Conservation (phyloP, 1,140 invertebrate genomes). For the Aphis craccivora region DNA sequence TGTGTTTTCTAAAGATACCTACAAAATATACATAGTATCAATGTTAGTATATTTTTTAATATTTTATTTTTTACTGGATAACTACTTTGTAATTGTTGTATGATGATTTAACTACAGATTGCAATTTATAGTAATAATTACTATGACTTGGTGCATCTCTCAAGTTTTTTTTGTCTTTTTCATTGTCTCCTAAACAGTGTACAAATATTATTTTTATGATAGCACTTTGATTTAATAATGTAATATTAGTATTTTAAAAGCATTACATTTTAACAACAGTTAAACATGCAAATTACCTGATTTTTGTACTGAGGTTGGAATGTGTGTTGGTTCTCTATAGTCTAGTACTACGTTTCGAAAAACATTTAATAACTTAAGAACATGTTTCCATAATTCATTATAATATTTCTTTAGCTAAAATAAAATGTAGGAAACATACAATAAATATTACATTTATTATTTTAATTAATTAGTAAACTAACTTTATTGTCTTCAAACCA, state of each 20-base stretch:
- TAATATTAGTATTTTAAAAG: neutral
- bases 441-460: neutral
- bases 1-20: slow-evolving; percentile 68
- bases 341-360: slow-evolving; percentile 48
- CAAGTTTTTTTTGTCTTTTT: slow-evolving; percentile 38
- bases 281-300: neutral
- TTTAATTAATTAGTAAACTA: slow-evolving; percentile 5
- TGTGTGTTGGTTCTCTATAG: slow-evolving; percentile 52
- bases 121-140: slow-evolving; percentile 52
- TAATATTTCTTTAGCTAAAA: slow-evolving; percentile 50
- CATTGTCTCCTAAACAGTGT: slow-evolving; percentile 29
- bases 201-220: neutral
- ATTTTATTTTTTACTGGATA: slow-evolving; percentile 32
- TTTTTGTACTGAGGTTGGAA: slow-evolving; percentile 13
- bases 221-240: neutral
- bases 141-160: neutral
- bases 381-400: slow-evolving; percentile 59
- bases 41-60: neutral
- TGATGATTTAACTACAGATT: slow-evolving; percentile 40
- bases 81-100: slow-evolving; percentile 52
- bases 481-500: slow-evolving; percentile 55
- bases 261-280: neutral
- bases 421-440: neutral
- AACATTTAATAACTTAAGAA: slow-evolving; percentile 45
- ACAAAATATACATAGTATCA: neutral